Evolutionary conservation across 2,797 vertebrate species (phyloP).

Genomic region (Notolepis coatsorum): DNA sequence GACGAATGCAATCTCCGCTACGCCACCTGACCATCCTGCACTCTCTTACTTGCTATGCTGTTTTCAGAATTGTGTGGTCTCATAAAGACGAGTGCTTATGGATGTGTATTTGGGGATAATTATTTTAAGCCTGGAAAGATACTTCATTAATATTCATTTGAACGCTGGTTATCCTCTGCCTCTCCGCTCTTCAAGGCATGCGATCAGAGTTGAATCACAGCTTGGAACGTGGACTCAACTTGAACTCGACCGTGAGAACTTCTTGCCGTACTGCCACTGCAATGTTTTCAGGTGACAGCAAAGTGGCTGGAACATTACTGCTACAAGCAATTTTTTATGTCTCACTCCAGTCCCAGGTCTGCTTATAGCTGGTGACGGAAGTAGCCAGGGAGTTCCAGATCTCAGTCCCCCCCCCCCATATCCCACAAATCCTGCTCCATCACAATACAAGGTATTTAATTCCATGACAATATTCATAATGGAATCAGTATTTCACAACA

Average conservation of each 20-base stretch:
- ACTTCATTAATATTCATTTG: constrained; percentile 50
- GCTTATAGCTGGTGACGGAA: no score
- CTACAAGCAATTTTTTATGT: constrained; percentile 14
- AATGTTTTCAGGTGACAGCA: background rate
- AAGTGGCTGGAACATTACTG: no score
- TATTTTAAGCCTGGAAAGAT: constrained; percentile 9
- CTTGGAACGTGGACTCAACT: constrained; percentile 17
- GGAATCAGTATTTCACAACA: no score
- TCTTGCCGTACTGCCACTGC: background rate
- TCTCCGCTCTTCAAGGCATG: background rate
- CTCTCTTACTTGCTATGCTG: no score
- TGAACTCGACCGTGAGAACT: constrained; percentile 25
- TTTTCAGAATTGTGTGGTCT: background rate
- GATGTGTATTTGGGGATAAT: background rate
- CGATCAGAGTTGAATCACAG: constrained; percentile 15
- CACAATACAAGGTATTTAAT: no score
- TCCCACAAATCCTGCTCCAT: no score
- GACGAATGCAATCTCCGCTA: no score
- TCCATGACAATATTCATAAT: no score
- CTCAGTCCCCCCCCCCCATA: no score
- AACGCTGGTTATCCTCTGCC: background rate
- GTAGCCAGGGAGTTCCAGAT: no score
- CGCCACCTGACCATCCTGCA: no score
- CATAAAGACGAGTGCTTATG: background rate
- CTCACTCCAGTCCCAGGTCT: background rate